Percentiles rank a stretch among this genome's conserved stretches.
phyloP scores from a whole-genome alignment of 2,797 vertebrate species.

The Phalloptychus januarius region DNA sequence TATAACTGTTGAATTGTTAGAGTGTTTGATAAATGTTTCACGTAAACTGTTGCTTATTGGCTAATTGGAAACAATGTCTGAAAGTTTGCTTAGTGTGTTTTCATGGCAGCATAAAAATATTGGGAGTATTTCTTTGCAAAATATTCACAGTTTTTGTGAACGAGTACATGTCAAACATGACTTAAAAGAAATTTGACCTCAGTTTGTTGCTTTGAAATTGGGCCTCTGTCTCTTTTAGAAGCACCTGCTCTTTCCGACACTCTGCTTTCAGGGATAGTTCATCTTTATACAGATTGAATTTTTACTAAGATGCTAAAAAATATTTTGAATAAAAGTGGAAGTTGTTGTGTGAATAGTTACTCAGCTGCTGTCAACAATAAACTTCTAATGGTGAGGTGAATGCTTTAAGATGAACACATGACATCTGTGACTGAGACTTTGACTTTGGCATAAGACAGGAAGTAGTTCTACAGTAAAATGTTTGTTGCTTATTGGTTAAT shows the following conservation, averaged over 20 bases:
- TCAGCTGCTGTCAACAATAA: neutral
- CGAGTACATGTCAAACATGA: too few relatives aligned
- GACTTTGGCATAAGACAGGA: neutral
- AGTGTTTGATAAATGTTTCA: too few relatives aligned
- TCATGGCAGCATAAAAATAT: neutral
- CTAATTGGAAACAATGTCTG: too few relatives aligned
- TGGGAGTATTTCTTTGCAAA: too few relatives aligned
- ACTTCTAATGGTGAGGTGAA: neutral
- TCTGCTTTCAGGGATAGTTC: neutral
- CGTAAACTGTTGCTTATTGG: too few relatives aligned
- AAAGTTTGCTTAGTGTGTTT: neutral
- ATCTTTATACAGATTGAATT: neutral
- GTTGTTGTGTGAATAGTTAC: neutral
- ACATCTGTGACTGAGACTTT: neutral
- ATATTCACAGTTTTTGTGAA: too few relatives aligned
- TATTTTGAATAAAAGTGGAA: neutral
- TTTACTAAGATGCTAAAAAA: neutral
- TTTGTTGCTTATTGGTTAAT: neutral
- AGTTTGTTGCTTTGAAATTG: too few relatives aligned
- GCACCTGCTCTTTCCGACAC: too few relatives aligned
- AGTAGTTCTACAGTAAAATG: neutral
- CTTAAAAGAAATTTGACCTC: too few relatives aligned
- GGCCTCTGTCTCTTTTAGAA: too few relatives aligned
- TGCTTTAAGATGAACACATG: neutral
- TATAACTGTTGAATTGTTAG: too few relatives aligned